Percentiles rank a stretch among this genome's conserved stretches.
These are phyloP conservation scores for Amphiduros pacificus DNA, from an alignment of 2,888 invertebrate genomes.

Conservation along the genomic window DNA sequence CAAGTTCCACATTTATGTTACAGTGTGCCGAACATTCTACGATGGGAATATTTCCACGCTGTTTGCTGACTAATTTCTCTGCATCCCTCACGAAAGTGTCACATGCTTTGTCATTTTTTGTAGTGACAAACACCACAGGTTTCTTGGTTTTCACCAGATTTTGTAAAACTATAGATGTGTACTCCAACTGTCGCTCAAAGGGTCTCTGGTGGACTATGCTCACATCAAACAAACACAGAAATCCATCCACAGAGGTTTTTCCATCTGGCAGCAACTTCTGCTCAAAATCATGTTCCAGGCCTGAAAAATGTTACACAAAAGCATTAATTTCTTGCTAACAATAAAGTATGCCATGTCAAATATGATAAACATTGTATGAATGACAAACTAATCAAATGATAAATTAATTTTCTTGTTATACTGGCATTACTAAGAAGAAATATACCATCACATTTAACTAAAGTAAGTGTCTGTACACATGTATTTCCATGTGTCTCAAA, in stretches of 20 bases:
- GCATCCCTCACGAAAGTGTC: constrained; percentile 75
- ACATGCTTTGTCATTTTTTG: constrained; percentile 92
- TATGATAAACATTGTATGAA: too few relatives aligned
- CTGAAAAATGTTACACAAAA: constrained; percentile 52
- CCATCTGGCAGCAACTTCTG: constrained; percentile 82
- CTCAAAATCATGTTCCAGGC: constrained; percentile 94
- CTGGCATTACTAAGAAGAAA: too few relatives aligned
- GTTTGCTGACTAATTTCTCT: constrained; percentile 75
- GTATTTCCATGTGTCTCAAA: too few relatives aligned
- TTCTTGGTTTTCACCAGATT: constrained; percentile 90
- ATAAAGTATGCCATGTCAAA: too few relatives aligned
- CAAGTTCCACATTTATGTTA: constrained; percentile 92
- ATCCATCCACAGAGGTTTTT: constrained; percentile 89
- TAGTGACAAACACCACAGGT: constrained; percentile 90
- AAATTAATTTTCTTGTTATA: too few relatives aligned
- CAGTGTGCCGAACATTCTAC: constrained; percentile 95
- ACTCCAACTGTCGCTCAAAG: constrained; percentile 77
- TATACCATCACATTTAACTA: too few relatives aligned
- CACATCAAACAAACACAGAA: constrained; percentile 93
- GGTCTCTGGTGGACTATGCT: constrained; percentile 88
- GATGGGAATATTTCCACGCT: constrained; percentile 69
- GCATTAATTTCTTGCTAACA: too few relatives aligned
- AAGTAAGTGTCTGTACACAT: too few relatives aligned
- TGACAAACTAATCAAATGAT: too few relatives aligned
- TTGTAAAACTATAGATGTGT: constrained; percentile 75